Evolutionary conservation across 2,797 vertebrate genomes (phyloP).

Genomic region (Pogonophryne albipinna): DNA sequence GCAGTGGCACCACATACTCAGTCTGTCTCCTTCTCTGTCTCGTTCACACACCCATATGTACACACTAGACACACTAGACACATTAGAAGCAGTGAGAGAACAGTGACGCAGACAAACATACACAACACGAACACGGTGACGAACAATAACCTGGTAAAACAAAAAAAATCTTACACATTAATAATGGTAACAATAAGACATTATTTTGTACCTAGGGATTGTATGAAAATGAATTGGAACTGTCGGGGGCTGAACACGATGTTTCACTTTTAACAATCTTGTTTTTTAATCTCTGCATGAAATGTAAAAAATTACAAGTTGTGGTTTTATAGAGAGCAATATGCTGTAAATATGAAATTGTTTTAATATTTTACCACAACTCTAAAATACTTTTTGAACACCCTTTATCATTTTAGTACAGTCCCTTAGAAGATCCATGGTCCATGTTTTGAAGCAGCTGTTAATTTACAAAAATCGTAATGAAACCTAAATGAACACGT

Average conservation of each 20-base stretch:
- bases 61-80: too few species aligned
- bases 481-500: constrained; percentile 7
- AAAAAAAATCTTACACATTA: not conserved
- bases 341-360: not conserved
- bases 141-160: not conserved
- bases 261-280: not conserved
- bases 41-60: not conserved
- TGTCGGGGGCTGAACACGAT: not conserved
- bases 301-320: not conserved
- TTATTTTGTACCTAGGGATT: not conserved
- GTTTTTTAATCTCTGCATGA: not conserved
- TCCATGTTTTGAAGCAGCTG: not conserved
- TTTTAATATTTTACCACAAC: not conserved
- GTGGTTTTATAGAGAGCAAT: not conserved
- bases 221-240: not conserved
- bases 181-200: not conserved
- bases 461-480: not conserved
- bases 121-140: not conserved
- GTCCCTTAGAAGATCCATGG: not conserved
- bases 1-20: constrained; percentile 6
- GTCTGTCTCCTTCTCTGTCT: not conserved
- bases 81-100: constrained; percentile 3
- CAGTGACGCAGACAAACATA: not conserved
- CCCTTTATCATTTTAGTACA: not conserved
- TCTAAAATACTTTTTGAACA: not conserved